Evolutionary conservation across 2,797 vertebrate genomes (phyloP).

Genomic region (Phataginus tetradactyla): DNA sequence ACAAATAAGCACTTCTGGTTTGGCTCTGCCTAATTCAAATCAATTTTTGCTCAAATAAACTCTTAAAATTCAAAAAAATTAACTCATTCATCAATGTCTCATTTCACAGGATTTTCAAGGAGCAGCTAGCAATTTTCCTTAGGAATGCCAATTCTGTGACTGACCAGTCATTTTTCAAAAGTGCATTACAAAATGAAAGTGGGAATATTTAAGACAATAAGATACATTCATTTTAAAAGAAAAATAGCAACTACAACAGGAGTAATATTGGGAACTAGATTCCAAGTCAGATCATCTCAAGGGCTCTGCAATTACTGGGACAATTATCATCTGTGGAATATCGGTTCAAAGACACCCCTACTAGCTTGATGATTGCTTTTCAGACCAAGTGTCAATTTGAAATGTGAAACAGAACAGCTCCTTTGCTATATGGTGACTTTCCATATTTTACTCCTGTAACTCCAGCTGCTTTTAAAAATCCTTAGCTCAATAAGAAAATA

Average conservation of each 20-base stretch:
- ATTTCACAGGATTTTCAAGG: conserved; percentile 37
- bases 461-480: conserved; percentile 9
- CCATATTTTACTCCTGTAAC: background rate
- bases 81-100: background rate
- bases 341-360: background rate
- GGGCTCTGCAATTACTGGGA: background rate
- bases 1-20: background rate
- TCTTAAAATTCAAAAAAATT: background rate
- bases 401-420: background rate
- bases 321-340: background rate
- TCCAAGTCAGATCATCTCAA: conserved; percentile 23
- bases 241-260: conserved; percentile 32
- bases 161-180: conserved; percentile 13
- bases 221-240: conserved; percentile 10
- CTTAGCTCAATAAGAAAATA: background rate
- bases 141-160: background rate
- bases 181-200: conserved; percentile 37
- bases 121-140: conserved; percentile 6
- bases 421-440: conserved; percentile 13
- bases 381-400: conserved; percentile 43
- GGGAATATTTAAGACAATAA: background rate
- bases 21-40: background rate
- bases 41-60: background rate
- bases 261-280: background rate
- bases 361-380: conserved; percentile 24